phyloP scores from a whole-genome alignment of 2,888 invertebrate species.

The Aleiodes alternator region DNA sequence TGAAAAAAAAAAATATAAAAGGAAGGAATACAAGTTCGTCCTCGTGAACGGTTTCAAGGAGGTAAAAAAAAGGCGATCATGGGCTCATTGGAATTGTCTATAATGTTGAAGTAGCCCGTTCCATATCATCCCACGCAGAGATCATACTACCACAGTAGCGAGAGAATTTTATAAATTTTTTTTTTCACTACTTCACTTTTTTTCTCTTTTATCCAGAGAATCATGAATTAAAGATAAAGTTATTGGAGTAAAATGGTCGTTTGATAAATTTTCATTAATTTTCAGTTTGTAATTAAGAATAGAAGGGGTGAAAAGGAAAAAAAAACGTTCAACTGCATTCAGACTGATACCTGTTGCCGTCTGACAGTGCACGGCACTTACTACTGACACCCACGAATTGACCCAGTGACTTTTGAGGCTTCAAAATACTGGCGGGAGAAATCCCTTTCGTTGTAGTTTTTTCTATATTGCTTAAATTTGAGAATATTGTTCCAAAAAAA shows the following conservation, averaged over 20 bases:
- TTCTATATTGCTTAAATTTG: no score
- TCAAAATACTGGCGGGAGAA: no score
- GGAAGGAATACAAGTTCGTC: not conserved
- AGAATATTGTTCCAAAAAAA: no score
- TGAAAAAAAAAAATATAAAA: not conserved
- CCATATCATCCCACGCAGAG: constrained; percentile 13
- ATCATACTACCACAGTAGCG: constrained; percentile 17
- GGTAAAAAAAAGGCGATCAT: not conserved
- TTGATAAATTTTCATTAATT: not conserved
- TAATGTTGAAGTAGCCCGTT: constrained; percentile 9
- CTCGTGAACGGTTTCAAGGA: not conserved
- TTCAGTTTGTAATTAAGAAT: not conserved
- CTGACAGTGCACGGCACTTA: constrained; percentile 25
- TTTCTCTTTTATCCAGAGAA: not conserved
- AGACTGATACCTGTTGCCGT: constrained; percentile 32
- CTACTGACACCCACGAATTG: constrained; percentile 26
- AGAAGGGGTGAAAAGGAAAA: not conserved
- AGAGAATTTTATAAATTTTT: not conserved
- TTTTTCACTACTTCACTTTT: not conserved
- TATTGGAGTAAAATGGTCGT: no score
- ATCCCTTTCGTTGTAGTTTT: no score
- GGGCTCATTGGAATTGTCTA: constrained; percentile 12
- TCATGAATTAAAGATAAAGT: no score
- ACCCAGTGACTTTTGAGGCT: constrained; percentile 8
- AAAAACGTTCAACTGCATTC: not conserved